phyloP scores from a whole-genome alignment of 2,888 invertebrate species.

The Villa cingulata region DNA sequence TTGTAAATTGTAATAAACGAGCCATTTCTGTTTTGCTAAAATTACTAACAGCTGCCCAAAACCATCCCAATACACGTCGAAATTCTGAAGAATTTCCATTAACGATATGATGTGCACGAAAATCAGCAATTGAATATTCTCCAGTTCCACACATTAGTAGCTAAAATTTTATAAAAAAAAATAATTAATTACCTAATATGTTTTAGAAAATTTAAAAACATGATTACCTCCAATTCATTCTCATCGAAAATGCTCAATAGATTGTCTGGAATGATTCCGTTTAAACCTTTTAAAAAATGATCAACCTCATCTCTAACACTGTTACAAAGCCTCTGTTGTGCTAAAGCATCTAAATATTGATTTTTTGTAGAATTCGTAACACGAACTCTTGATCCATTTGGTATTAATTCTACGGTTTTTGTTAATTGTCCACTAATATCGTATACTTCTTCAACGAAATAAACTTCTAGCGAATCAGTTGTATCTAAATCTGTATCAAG shows the following conservation, averaged over 20 bases:
- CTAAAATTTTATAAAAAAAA: slow-evolving; percentile 40
- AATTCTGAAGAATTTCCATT: slow-evolving; percentile 72
- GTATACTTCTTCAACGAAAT: slow-evolving; percentile 83
- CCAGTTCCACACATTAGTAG: slow-evolving; percentile 85
- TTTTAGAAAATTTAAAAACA: neutral
- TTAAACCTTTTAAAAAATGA: slow-evolving; percentile 78
- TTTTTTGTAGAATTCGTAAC: slow-evolving; percentile 47
- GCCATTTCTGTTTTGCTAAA: slow-evolving; percentile 90
- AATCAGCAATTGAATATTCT: slow-evolving; percentile 79
- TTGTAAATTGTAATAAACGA: slow-evolving; percentile 79
- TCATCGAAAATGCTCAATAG: slow-evolving; percentile 90
- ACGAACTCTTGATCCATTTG: slow-evolving; percentile 59
- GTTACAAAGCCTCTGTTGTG: slow-evolving; percentile 74
- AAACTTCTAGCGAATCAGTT: slow-evolving; percentile 62
- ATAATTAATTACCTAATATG: slow-evolving; percentile 6
- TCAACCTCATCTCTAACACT: slow-evolving; percentile 72
- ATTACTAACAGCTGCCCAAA: slow-evolving; percentile 79
- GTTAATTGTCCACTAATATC: slow-evolving; percentile 60
- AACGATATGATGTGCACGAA: slow-evolving; percentile 76
- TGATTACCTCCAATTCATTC: slow-evolving; percentile 77
- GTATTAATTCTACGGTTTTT: slow-evolving; percentile 68
- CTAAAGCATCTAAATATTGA: slow-evolving; percentile 73
- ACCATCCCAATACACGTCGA: slow-evolving; percentile 74
- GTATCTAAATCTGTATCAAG: slow-evolving; percentile 78
- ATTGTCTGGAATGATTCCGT: slow-evolving; percentile 84